A percentile compares a stretch with the other conserved stretches of the same genome.
Conservation (phyloP, 35 echinoderm and acorn worm species). For the Heliocidaris tuberculata region DNA sequence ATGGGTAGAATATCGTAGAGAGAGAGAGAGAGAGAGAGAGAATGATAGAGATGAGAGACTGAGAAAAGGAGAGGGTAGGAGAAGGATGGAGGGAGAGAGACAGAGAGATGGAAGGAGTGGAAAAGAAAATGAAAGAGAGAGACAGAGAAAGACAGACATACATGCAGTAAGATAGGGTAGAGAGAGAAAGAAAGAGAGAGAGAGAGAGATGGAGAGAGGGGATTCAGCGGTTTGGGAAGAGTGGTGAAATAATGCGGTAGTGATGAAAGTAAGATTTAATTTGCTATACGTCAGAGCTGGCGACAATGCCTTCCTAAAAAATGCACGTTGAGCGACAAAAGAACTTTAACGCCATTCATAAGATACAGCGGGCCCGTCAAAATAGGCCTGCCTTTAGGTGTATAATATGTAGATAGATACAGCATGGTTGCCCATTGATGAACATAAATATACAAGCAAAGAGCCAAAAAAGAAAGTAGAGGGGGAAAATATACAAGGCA, state of each 20-base stretch:
- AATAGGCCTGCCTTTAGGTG: not conserved
- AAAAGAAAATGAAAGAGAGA: not conserved
- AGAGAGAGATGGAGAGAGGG: not conserved
- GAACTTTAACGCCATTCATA: constrained; percentile 41
- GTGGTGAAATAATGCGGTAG: constrained; percentile 17
- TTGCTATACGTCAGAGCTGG: constrained; percentile 28
- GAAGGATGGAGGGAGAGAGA: not conserved
- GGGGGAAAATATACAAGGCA: constrained; percentile 39
- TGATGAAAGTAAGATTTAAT: constrained; percentile 46
- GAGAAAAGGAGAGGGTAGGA: no score
- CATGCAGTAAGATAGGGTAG: no score
- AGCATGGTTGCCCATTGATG: constrained; percentile 12
- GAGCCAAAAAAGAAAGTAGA: not conserved
- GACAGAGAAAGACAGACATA: not conserved
- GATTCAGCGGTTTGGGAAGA: not conserved
- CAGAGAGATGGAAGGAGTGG: not conserved
- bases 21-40: not conserved
- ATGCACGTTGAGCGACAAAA: constrained; percentile 39
- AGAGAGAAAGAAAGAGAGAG: not conserved
- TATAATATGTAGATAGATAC: constrained; percentile 37
- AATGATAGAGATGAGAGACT: not conserved
- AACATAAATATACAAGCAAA: constrained; percentile 34
- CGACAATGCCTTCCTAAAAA: constrained; percentile 28
- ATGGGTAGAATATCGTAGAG: not conserved
- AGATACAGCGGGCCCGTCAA: constrained; percentile 28